Conservation (phyloP, 2,888 invertebrate genomes). For the Synergus umbraculus region DNA sequence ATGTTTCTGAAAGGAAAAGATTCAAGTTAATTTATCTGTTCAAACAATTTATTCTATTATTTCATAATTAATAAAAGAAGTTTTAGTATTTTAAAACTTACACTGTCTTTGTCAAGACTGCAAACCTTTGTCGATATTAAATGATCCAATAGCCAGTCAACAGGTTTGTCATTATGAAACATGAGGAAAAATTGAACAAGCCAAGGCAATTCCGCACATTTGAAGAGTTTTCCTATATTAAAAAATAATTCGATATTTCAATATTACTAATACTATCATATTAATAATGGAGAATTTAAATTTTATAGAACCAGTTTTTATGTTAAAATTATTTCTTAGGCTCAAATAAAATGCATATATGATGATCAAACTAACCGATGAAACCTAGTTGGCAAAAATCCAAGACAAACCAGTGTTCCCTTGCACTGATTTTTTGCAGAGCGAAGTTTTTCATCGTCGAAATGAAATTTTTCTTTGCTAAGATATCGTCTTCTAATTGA, state of each 20-base stretch:
- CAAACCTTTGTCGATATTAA: slow-evolving; percentile 94
- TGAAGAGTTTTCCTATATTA: slow-evolving; percentile 89
- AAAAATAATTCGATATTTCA: slow-evolving; percentile 37
- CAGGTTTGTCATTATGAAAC: slow-evolving; percentile 97
- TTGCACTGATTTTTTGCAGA: slow-evolving; percentile 85
- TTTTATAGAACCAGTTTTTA: not conserved
- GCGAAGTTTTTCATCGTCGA: slow-evolving; percentile 92
- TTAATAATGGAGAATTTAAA: not conserved
- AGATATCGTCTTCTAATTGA: slow-evolving; percentile 95
- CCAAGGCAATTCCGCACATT: slow-evolving; percentile 90
- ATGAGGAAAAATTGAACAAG: slow-evolving; percentile 95
- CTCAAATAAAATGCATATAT: not conserved
- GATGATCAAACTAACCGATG: slow-evolving; percentile 82
- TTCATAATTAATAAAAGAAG: slow-evolving; percentile 12
- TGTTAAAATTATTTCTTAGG: not conserved
- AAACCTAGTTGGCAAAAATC: slow-evolving; percentile 97
- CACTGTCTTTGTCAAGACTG: slow-evolving; percentile 86
- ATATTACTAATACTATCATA: not conserved
- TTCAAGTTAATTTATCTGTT: not conserved
- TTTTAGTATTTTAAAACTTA: slow-evolving; percentile 77
- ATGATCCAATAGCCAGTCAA: slow-evolving; percentile 96
- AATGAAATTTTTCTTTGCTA: slow-evolving; percentile 91
- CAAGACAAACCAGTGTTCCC: slow-evolving; percentile 92
- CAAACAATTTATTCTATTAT: not conserved
- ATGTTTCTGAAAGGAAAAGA: slow-evolving; percentile 82